Base-by-base conservation (phyloP, 2,888 invertebrate genomes). In the Latrodectus hesperus region DNA sequence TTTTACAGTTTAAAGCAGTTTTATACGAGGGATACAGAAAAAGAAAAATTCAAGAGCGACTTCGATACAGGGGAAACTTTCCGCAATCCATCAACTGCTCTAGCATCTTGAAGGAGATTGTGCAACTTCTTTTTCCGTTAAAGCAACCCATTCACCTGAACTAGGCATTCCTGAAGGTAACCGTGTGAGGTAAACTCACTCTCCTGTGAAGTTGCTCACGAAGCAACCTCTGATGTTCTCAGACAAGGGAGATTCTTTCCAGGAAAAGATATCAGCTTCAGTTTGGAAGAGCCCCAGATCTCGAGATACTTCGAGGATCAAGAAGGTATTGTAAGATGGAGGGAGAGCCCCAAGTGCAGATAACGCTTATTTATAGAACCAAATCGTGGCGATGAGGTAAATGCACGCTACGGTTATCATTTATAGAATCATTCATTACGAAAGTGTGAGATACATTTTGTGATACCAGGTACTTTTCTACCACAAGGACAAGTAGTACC, bases 361-460 rank as follows among this genome's bases (percentile, higher is more conserved):
- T 78, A 78, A 76, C 65, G 78, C 53, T 51, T 78, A 70, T 78
- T 78, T 78, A 78, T 78, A 78, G 67, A 52, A n/a, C n/a, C 17
- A 68, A 38, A 70, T 71, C 78, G 53, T 38, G 68, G 72, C 71
- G 60, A 49, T 71, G 80, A 53, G 81, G 81, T 81, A 81, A 81
- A 81, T 65, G 81, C 52, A 72, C 81, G 70, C 71, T 22, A 16
- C 12, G 4, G 14, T 60, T 60, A 60, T 60, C 60, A 60, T 60
- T 60, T n/a, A 12, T 11, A n/a, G 60, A 60, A 60, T 60, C 60
- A 60, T 60, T 60, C 12, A 60, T 60, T 60, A 60, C 60, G 10
- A n/a, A n/a, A 60, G 60, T 11, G 12, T 9, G 60, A 60, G 60
- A 60, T 60, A 4, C 38, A 38, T 38, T 6, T 38, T 38, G 4